Conservation (phyloP, 1,140 invertebrate species). For the Coelopa frigida region DNA sequence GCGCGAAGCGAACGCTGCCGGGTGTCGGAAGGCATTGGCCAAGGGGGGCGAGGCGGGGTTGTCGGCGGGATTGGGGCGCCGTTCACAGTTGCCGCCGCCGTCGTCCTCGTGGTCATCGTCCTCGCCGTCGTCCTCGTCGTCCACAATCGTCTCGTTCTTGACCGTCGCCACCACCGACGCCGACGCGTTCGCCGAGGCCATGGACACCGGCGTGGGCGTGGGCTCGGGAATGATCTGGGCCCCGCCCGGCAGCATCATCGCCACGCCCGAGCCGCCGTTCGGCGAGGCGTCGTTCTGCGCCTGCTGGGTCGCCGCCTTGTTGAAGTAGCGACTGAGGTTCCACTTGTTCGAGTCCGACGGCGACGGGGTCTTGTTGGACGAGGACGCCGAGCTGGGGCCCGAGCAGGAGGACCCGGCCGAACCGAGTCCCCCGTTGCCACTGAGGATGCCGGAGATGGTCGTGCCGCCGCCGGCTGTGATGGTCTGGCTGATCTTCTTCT, state of each 20-base stretch:
- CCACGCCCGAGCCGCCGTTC: constrained; percentile 33
- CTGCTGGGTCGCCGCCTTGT: constrained; percentile 28
- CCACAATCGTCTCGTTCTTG: constrained; percentile 32
- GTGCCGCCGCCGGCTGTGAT: constrained; percentile 32
- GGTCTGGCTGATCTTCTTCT: constrained; percentile 28
- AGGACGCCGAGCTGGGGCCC: constrained; percentile 22
- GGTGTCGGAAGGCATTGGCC: not conserved
- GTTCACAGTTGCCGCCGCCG: constrained; percentile 14
- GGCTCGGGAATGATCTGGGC: constrained; percentile 39
- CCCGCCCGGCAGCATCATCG: constrained; percentile 31
- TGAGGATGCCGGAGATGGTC: constrained; percentile 16
- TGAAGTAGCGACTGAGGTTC: constrained; percentile 33
- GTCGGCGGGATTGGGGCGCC: constrained; percentile 19
- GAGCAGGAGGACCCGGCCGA: constrained; percentile 10
- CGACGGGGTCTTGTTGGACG: constrained; percentile 40
- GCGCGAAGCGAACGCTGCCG: constrained; percentile 5
- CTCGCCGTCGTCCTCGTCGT: constrained; percentile 29
- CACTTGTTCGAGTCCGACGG: constrained; percentile 39
- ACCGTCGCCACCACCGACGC: constrained; percentile 35
- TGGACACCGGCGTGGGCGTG: not conserved
- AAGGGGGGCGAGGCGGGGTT: constrained; percentile 4
- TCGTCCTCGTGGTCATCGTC: constrained; percentile 22
- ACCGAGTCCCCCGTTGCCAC: constrained; percentile 4
- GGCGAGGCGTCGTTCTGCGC: constrained; percentile 13
- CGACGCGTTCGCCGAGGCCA: constrained; percentile 1